Conservation (phyloP, 2,797 vertebrate species). For the Neosalanx taihuensis region DNA sequence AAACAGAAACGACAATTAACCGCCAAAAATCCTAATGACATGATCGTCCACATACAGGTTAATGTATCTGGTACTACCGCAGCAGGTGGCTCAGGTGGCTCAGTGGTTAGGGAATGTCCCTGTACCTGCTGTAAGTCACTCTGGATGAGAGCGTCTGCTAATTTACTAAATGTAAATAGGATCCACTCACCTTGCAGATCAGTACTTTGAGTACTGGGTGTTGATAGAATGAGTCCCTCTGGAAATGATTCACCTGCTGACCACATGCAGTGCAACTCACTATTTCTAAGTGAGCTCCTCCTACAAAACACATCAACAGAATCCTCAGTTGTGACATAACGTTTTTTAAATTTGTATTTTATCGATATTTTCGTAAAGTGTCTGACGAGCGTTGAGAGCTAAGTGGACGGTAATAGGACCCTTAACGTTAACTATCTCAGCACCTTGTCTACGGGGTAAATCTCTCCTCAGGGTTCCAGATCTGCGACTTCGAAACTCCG, state of each 20-base stretch:
- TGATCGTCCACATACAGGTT: neutral
- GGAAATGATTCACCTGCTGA: slow-evolving; percentile 97
- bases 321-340: neutral
- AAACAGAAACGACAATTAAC: slow-evolving; percentile 31
- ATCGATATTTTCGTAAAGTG: no score
- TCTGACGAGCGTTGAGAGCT: no score
- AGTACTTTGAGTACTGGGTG: slow-evolving; percentile 96
- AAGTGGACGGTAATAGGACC: no score
- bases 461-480: slow-evolving; percentile 79
- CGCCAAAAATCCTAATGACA: neutral
- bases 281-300: slow-evolving; percentile 87
- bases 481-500: slow-evolving; percentile 91
- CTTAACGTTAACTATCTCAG: slow-evolving; percentile 62
- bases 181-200: slow-evolving; percentile 88
- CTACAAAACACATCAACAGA: slow-evolving; percentile 33
- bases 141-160: no score
- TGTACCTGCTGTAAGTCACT: no score
- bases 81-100: neutral
- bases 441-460: slow-evolving; percentile 86
- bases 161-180: neutral
- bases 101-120: no score
- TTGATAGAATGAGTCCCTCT: slow-evolving; percentile 90
- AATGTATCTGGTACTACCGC: neutral
- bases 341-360: no score
- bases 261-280: slow-evolving; percentile 97